Conservation (phyloP, 53 echinoderm and acorn worm species). For the Stichopus horrens region DNA sequence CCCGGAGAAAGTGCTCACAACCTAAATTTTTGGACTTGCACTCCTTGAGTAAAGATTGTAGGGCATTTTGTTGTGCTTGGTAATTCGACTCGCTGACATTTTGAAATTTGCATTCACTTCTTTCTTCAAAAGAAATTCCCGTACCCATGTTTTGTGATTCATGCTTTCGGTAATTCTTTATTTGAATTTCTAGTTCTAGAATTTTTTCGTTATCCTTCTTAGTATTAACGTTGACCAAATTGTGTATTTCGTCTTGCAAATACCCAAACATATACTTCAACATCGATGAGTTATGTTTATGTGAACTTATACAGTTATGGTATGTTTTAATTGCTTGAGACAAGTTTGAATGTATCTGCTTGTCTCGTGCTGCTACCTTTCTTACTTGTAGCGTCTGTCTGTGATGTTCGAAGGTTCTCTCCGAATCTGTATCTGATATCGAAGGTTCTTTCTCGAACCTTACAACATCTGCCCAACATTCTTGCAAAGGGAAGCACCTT, state of each 20-base stretch:
- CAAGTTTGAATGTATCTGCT: background rate
- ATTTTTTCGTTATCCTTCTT: background rate
- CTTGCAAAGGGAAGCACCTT: background rate
- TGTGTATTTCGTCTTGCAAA: conserved; percentile 18
- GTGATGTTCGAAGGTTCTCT: background rate
- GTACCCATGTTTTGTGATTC: background rate
- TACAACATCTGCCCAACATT: background rate
- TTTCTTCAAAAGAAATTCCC: background rate
- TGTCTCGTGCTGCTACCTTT: background rate
- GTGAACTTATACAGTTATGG: background rate
- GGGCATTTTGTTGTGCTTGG: background rate
- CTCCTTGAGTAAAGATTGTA: background rate
- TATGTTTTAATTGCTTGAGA: conserved; percentile 18
- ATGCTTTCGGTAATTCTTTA: background rate
- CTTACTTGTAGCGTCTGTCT: background rate
- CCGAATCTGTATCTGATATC: background rate
- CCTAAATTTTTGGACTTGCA: conserved; percentile 15
- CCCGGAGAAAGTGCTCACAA: conserved; percentile 27
- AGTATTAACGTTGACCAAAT: background rate
- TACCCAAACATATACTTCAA: conserved; percentile 10
- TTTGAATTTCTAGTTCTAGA: background rate
- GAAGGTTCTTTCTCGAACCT: background rate
- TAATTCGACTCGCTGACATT: background rate
- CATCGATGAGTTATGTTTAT: background rate
- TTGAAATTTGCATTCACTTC: background rate